These are phyloP conservation scores for Sinopyrophorus schimmeli DNA, from an alignment of 2,888 invertebrate genomes.

Conservation along the genomic window DNA sequence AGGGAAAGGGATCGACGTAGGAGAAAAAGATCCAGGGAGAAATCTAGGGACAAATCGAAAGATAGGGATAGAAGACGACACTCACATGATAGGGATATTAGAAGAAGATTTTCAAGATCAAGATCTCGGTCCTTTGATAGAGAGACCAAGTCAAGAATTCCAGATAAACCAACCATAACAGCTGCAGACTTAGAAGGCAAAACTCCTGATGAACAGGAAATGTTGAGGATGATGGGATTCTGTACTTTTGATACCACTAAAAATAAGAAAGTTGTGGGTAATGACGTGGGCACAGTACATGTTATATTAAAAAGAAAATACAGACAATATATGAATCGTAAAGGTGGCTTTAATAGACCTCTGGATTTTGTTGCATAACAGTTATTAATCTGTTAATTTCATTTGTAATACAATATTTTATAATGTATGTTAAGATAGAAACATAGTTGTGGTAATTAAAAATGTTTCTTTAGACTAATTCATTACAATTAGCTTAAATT, in stretches of 20 bases:
- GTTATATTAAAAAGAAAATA: slow-evolving; percentile 95
- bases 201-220: slow-evolving; percentile 88
- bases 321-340: slow-evolving; percentile 99
- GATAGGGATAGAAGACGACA: slow-evolving; percentile 55
- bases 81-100: slow-evolving; percentile 54
- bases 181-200: slow-evolving; percentile 90
- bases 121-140: slow-evolving; percentile 42
- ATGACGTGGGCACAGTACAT: slow-evolving; percentile 93
- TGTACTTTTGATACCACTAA: slow-evolving; percentile 95
- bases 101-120: slow-evolving; percentile 51
- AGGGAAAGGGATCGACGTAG: slow-evolving; percentile 53
- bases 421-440: too few species aligned
- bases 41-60: slow-evolving; percentile 54
- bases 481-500: too few species aligned
- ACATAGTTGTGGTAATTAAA: too few species aligned
- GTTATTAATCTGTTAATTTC: not conserved
- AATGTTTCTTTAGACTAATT: too few species aligned
- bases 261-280: slow-evolving; percentile 92
- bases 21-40: slow-evolving; percentile 49
- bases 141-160: slow-evolving; percentile 41
- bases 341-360: slow-evolving; percentile 98
- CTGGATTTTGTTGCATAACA: slow-evolving; percentile 89
- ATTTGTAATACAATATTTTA: too few species aligned
- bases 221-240: slow-evolving; percentile 97
- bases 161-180: slow-evolving; percentile 65